Evolutionary conservation across 1,140 invertebrate species (phyloP).

Genomic region (Ectropis grisescens): DNA sequence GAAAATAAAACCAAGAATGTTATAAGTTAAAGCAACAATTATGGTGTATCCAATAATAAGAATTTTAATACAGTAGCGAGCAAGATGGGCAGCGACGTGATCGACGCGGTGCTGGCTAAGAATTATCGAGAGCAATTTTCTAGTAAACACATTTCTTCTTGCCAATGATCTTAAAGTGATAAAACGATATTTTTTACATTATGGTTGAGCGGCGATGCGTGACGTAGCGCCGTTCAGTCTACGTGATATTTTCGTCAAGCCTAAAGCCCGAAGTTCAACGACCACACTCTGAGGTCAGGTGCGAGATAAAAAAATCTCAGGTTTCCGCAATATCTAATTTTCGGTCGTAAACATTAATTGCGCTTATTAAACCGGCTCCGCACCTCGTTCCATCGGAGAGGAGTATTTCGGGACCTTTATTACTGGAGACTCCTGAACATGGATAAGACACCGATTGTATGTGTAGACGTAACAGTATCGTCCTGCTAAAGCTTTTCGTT

Average conservation of each 20-base stretch:
- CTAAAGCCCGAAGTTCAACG: conserved; percentile 29
- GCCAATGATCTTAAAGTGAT: conserved; percentile 10
- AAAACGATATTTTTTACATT: conserved; percentile 10
- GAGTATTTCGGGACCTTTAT: too few species aligned
- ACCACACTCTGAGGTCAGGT: conserved; percentile 40
- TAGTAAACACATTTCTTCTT: conserved; percentile 16
- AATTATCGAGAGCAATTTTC: conserved; percentile 12
- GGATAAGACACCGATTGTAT: too few species aligned
- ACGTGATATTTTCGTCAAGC: conserved; percentile 31
- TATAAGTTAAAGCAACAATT: too few species aligned
- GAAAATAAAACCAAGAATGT: too few species aligned
- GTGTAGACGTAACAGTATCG: too few species aligned
- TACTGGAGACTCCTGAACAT: too few species aligned
- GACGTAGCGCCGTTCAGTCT: conserved; percentile 25
- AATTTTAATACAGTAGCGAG: too few species aligned
- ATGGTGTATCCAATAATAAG: too few species aligned
- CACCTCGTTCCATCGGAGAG: too few species aligned
- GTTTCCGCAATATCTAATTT: conserved; percentile 42
- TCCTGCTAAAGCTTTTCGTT: too few species aligned
- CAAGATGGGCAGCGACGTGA: too few species aligned
- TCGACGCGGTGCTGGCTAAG: too few species aligned
- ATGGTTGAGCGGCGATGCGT: conserved; percentile 14
- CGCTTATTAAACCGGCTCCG: conserved; percentile 21
- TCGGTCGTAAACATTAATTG: conserved; percentile 44
- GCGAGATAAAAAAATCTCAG: conserved; percentile 28